These are phyloP conservation scores for Excalfactoria chinensis DNA, from an alignment of 2,113 vertebrate genomes.

Conservation along the genomic window DNA sequence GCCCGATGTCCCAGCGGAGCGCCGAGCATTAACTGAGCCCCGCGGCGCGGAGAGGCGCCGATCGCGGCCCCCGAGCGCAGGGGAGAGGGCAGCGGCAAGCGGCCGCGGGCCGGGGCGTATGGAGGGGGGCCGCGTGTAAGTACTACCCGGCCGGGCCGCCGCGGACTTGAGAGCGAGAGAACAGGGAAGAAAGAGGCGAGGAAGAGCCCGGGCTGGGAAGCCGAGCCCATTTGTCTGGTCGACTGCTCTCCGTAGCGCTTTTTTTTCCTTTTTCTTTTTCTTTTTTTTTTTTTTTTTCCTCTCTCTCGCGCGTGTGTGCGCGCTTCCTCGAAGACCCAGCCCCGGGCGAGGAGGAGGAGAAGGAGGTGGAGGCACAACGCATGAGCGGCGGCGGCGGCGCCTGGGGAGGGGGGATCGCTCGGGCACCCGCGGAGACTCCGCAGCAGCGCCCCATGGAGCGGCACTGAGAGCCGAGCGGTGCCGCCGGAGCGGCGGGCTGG, in stretches of 20 bases:
- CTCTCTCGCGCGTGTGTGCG: not conserved
- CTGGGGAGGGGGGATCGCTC: not conserved
- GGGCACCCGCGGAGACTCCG: not conserved
- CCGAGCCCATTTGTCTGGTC: not conserved
- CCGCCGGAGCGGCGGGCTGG: conserved; percentile 6
- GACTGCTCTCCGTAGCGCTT: not conserved
- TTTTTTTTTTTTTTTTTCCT: not conserved
- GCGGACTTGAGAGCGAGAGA: not conserved
- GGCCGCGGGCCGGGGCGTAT: not conserved
- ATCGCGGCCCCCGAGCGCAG: not conserved
- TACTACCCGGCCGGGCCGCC: not conserved
- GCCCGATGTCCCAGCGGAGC: not conserved
- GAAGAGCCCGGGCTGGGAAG: conserved; percentile 14
- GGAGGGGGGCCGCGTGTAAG: conserved; percentile 1
- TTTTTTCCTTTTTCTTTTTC: not conserved
- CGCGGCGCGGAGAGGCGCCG: not conserved
- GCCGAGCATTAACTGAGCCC: not conserved
- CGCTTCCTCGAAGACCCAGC: conserved; percentile 19
- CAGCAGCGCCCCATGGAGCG: not conserved
- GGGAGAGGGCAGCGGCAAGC: not conserved
- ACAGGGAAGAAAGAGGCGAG: not conserved
- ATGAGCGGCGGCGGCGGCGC: conserved; percentile 9
- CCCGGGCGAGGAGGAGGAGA: not conserved
- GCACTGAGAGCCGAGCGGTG: not conserved
- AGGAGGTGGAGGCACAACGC: conserved; percentile 22